Percentiles rank a stretch among this genome's conserved stretches.
Evolutionary conservation across 2,888 invertebrate genomes (phyloP).

Genomic region (Sarcophaga carnaria): DNA sequence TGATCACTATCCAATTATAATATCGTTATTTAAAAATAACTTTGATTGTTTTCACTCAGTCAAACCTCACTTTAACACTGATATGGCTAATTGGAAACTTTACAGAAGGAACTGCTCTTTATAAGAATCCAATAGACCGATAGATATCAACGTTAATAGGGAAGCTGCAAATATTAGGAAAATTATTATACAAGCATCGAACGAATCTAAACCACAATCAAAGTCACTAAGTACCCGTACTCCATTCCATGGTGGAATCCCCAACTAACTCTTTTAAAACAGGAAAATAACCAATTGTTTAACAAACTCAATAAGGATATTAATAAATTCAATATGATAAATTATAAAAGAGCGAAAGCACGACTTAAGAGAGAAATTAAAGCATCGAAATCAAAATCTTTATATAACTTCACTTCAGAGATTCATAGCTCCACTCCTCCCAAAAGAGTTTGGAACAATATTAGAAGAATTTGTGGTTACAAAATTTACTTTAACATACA

Average conservation of each 20-base stretch:
- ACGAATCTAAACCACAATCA: too few relatives aligned
- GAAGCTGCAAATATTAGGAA: not conserved
- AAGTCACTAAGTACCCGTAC: too few relatives aligned
- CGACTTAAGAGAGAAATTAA: not conserved
- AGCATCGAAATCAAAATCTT: not conserved
- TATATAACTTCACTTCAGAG: conserved; percentile 4
- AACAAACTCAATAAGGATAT: too few relatives aligned
- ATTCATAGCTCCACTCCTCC: not conserved
- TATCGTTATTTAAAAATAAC: not conserved
- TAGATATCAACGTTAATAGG: not conserved
- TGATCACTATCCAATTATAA: conserved; percentile 11
- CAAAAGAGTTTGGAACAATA: not conserved
- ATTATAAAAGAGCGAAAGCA: not conserved
- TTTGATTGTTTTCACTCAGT: too few relatives aligned
- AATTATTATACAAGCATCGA: not conserved
- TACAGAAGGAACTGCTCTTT: not conserved
- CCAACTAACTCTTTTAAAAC: too few relatives aligned
- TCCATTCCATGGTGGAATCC: too few relatives aligned
- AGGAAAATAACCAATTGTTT: too few relatives aligned
- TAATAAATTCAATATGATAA: too few relatives aligned
- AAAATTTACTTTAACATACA: not conserved
- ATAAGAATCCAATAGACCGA: not conserved
- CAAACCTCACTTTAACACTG: conserved; percentile 19
- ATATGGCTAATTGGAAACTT: conserved; percentile 3
- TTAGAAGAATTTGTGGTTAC: not conserved